Evolutionary conservation across 92 coral and sea anemone species (phyloP), one percentile per base, ranked within the genome.

Genomic region (Porites divaricata): DNA sequence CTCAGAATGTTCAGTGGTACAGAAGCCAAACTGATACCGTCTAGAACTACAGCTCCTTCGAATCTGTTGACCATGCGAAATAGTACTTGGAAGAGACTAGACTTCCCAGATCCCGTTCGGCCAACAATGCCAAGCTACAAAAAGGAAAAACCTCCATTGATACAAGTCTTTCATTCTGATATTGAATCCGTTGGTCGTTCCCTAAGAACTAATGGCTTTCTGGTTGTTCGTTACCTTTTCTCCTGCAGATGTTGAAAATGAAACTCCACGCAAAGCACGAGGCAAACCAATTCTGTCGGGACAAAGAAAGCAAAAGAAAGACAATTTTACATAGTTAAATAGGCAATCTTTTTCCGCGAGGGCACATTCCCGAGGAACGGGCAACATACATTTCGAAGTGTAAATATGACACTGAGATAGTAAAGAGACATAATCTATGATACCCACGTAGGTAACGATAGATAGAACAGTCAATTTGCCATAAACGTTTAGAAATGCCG

Each of bases 41-140:
- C 99, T 4, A 97, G 78, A 8, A 92, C 50, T 15, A 97, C 95
- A n/a, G 77, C 72, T 13, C 99, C 99, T 72, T 75, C 87, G 74
- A 87, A 62, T 21, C 63, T 75, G 4, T 59, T 57, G 15, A 97
- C 98, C 88, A 97, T 92, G 70, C 91, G 92, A 80, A 97, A 97
- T 75, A 97, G 75, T 19, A 91, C 96, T 86, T 92, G 93, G 75
- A 97, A 93, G 53, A 97, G 91, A 85, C 98, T 97, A 35, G 99
- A 97, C 75, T 97, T 97, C 19, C 99, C 99, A 52, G 98, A 97
- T 22, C 99, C 99, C 15, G 99, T 97, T 69, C 99, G 98, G 41
- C 99, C 99, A 28, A 97, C 99, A 76, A 97, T 97, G 25, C 99
- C 99, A 53, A 97, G 85, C 99, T 95, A 83, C 21, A 63, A 73